Percentiles rank a stretch among this genome's conserved stretches.
Evolutionary conservation across 2,888 invertebrate genomes (phyloP).

Genomic region (Zele albiditarsus): DNA sequence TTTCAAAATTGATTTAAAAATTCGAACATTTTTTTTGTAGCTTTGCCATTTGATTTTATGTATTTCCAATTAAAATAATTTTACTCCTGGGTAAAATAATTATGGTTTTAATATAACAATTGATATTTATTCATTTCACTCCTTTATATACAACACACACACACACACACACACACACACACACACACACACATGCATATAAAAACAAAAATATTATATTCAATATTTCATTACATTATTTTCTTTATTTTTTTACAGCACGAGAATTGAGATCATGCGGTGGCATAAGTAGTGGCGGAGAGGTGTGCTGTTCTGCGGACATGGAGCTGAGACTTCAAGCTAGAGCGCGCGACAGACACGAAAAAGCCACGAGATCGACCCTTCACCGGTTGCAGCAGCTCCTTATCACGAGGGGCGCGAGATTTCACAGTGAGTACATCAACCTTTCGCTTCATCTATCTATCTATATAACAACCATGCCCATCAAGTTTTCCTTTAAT

Average conservation of each 20-base stretch:
- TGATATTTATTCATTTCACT: not conserved
- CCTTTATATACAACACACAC: no score
- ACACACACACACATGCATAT: no score
- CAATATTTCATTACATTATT: not conserved
- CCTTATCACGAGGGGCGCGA: conserved; percentile 83
- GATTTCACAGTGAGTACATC: conserved; percentile 87
- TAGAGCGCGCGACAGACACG: conserved; percentile 83
- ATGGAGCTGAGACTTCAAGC: conserved; percentile 82
- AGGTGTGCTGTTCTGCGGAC: conserved; percentile 79
- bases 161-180: no score
- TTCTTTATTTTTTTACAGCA: conserved; percentile 57
- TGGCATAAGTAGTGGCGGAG: conserved; percentile 69
- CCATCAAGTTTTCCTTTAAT: conserved; percentile 20
- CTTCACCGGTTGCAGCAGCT: conserved; percentile 84
- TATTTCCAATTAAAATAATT: no score
- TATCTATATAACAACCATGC: not conserved
- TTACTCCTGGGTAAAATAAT: no score
- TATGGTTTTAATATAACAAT: no score
- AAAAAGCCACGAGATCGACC: conserved; percentile 83
- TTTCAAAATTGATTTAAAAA: no score
- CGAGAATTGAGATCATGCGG: conserved; percentile 69
- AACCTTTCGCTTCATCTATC: not conserved
- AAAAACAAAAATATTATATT: not conserved
- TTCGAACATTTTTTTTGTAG: conserved; percentile 22
- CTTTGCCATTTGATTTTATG: no score